Evolutionary conservation across 35 echinoderm and acorn worm genomes (phyloP).

Genomic region (Stichopus chloronotus): DNA sequence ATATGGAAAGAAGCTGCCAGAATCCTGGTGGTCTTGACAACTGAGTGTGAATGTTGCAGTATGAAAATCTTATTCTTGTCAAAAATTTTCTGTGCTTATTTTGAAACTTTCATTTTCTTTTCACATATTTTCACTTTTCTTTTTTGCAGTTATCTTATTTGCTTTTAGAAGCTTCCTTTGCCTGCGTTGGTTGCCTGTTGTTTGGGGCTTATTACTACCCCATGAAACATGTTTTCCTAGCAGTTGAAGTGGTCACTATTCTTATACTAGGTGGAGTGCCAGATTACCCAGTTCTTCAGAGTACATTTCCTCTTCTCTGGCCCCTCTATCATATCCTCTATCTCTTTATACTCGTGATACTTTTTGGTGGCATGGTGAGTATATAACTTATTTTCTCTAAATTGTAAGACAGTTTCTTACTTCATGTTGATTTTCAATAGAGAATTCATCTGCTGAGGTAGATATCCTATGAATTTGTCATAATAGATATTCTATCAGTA

Average conservation of each 20-base stretch:
- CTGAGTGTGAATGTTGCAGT: too few relatives aligned
- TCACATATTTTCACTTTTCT: not conserved
- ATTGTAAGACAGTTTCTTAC: not conserved
- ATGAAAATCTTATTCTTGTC: too few relatives aligned
- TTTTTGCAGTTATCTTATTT: conserved; percentile 64
- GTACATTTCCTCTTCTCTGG: conserved; percentile 72
- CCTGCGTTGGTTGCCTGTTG: conserved; percentile 67
- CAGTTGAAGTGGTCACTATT: conserved; percentile 58
- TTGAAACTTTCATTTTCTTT: not conserved
- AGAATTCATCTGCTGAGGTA: not conserved
- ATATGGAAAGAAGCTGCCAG: too few relatives aligned
- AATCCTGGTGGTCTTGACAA: too few relatives aligned
- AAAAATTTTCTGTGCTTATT: too few relatives aligned
- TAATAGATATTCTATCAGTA: too few relatives aligned
- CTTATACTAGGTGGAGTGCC: conserved; percentile 61
- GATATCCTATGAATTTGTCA: not conserved
- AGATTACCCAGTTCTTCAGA: conserved; percentile 43
- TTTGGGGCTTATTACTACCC: conserved; percentile 81
- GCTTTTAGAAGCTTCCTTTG: conserved; percentile 70
- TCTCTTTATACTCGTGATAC: conserved; percentile 61
- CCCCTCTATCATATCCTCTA: conserved; percentile 77
- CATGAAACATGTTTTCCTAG: conserved; percentile 72
- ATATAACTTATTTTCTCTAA: not conserved
- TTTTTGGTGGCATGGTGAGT: conserved; percentile 84
- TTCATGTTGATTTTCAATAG: not conserved